Base-by-base conservation (phyloP, 2,888 invertebrate genomes). In the Cephalotes varians region DNA sequence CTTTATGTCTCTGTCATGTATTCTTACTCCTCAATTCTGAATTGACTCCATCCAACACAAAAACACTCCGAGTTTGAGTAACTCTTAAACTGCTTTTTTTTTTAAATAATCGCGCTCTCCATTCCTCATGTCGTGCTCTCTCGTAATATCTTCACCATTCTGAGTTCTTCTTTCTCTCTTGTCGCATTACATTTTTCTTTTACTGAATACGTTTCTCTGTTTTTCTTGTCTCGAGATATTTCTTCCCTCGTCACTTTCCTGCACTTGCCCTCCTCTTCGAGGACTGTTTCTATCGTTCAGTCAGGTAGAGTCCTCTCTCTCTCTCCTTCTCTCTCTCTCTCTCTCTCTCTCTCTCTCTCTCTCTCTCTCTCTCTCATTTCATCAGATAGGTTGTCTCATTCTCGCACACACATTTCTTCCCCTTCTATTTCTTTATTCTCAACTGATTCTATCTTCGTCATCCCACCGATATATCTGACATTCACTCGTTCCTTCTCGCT, bases 181-280 rank as follows among this genome's bases (percentile, higher is more conserved):
- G 31, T 58, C 31, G 44, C 58, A 12, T 25, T 56, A 31, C 60
- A 25, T 76, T 56, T 72, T 69, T 77, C 31, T 77, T 47, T 77
- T 56, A 18, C 21, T 15, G 69, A 31, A 44, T 25, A 56, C 62
- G 49, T 74, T 79, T 47, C 6, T 49, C 21, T 54, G 25, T 58
- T 77, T 54, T 40, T 40, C 65, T 77, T 54, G 54, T 40, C 9
- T 15, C 54, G 25, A 54, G 12, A 21, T 44, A 9, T 56, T 25
- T 34, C 69, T 56, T 56, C 18, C 34, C 56, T 56, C 28, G 67
- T 67, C 67, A 67, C 67, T 77, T 77, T 67, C 18, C 69, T 56
- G 31, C 31, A 10, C n/a, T 56, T 44, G 51, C 21, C 31, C 18
- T 21, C n/a, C 31, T 67, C 51, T 28, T 25, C 49, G 40, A 12